Evolutionary conservation across 2,888 invertebrate species (phyloP), one percentile per base, ranked within the genome.

Genomic region (Scaptomyza caliginosa): DNA sequence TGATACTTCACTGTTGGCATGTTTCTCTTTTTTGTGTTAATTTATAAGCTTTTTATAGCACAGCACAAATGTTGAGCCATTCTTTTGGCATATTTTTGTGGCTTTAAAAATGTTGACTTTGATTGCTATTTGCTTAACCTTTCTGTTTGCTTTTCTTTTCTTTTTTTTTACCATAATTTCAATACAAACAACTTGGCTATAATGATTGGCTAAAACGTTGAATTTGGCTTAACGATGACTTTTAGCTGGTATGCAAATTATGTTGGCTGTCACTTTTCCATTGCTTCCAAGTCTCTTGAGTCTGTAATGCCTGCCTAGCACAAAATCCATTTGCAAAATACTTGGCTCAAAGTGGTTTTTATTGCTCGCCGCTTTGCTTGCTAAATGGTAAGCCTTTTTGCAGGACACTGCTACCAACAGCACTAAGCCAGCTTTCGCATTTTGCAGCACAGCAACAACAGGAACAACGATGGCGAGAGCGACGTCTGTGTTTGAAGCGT

Each of bases 1-100:
- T 83, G 81, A 80, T 84, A 83, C 59, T 81, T 74, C 70, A 54
- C 65, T 68, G 54, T 58, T 34, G 65, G 48, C 66, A 64, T 64
- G 28, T 50, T 68, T 77, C 51, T 56, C 68, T 8, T 3, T 13
- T 69, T 73, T 36, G n/a, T n/a, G n/a, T n/a, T n/a, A n/a, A n/a
- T n/a, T n/a, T n/a, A n/a, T n/a, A n/a, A 28, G 62, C 48, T 56
- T 76, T 86, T 77, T 59, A 19, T 54, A 26, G 42, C 58, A 7
- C 40, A 26, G 3, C 58, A n/a, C 45, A 26, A 2, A 5, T 16
- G 13, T 13, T 13, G 4, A 13, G 5, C n/a, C 11, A 28, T 50
- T n/a, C 19, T 10, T 10, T 7, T 17, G 16, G 7, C 26, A 39
- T 51, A 42, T 43, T 75, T 70, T 71, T 71, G 60, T 48, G 66